Conservation (phyloP, 2,797 vertebrate species). For the Rhabdomys pumilio region DNA sequence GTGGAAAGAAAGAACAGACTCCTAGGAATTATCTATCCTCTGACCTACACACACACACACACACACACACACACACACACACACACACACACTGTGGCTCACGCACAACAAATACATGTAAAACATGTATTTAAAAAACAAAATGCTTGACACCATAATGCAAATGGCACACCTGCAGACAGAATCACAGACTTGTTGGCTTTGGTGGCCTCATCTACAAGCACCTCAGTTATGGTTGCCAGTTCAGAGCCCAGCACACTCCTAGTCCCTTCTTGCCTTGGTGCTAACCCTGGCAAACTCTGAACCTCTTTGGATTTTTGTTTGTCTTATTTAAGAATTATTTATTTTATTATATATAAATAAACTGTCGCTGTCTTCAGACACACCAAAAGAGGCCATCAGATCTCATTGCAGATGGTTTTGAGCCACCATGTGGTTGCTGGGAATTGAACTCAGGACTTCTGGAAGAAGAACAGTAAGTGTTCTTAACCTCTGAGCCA, state of each 20-base stretch:
- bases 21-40: too few species aligned
- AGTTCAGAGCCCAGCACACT: not conserved
- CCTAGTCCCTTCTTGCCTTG: not conserved
- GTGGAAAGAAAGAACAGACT: not conserved
- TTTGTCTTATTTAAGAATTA: not conserved
- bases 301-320: not conserved
- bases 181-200: not conserved
- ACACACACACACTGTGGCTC: not conserved
- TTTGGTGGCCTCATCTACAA: not conserved
- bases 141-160: not conserved
- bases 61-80: not conserved
- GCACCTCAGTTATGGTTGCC: not conserved
- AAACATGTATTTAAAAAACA: not conserved
- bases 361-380: too few species aligned
- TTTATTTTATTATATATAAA: not conserved
- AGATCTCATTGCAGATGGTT: not conserved
- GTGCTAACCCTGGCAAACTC: not conserved
- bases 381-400: not conserved
- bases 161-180: not conserved
- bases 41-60: not conserved
- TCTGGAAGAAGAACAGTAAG: not conserved
- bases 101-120: not conserved
- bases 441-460: not conserved
- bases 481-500: not conserved
- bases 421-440: not conserved